Percentiles rank a stretch among this genome's conserved stretches.
phyloP scores from a whole-genome alignment of 2,888 invertebrate species.

The Euproctis similis region DNA sequence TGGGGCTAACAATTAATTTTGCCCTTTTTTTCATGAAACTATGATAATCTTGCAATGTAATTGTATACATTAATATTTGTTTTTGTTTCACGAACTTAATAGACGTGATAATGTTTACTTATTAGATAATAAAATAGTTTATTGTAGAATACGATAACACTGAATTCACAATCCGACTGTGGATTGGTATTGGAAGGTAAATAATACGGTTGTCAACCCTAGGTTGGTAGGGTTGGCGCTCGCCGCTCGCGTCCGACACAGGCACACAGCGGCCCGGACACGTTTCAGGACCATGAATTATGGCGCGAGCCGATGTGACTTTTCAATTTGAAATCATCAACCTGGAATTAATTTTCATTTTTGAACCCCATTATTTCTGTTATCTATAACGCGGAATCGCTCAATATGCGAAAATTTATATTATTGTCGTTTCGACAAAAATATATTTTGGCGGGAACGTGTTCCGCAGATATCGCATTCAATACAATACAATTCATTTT shows the following conservation, averaged over 20 bases:
- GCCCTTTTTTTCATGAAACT: no score
- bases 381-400: slow-evolving; percentile 68
- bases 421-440: slow-evolving; percentile 67
- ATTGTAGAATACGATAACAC: slow-evolving; percentile 8
- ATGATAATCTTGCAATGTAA: no score
- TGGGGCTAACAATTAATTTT: no score
- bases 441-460: slow-evolving; percentile 57
- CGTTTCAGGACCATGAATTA: slow-evolving; percentile 76
- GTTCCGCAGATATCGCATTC: slow-evolving; percentile 34
- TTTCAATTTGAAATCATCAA: slow-evolving; percentile 78
- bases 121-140: no score
- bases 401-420: slow-evolving; percentile 70
- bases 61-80: no score
- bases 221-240: slow-evolving; percentile 25
- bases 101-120: no score
- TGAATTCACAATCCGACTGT: slow-evolving; percentile 17
- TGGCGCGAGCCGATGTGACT: slow-evolving; percentile 76
- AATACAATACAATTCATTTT: slow-evolving; percentile 19
- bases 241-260: slow-evolving; percentile 64
- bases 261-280: slow-evolving; percentile 70
- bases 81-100: no score
- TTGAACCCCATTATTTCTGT: slow-evolving; percentile 75
- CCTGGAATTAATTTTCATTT: slow-evolving; percentile 77
- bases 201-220: slow-evolving; percentile 56
- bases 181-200: slow-evolving; percentile 22